Evolutionary conservation across 2,113 vertebrate genomes (phyloP).

Genomic region (Nerophis lumbriciformis): DNA sequence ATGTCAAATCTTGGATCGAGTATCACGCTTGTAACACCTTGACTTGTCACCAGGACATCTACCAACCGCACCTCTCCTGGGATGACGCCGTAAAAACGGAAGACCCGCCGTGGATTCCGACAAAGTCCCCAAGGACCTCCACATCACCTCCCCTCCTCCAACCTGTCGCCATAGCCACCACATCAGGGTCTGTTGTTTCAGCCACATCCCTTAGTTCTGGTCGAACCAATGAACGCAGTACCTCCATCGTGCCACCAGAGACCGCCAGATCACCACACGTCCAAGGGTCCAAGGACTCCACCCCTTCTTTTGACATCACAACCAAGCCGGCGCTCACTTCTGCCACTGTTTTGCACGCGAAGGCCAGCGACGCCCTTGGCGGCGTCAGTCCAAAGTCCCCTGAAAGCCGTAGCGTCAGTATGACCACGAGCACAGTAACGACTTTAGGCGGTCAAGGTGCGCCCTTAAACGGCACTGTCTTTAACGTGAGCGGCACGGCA

Average conservation of each 20-base stretch:
- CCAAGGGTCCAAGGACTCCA: conserved; percentile 12
- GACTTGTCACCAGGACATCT: conserved; percentile 27
- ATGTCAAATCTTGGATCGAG: too few relatives aligned
- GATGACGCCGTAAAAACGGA: conserved; percentile 33
- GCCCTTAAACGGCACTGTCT: conserved; percentile 1
- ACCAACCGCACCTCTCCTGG: conserved; percentile 38
- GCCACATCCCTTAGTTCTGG: neutral
- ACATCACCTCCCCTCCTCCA: conserved; percentile 19
- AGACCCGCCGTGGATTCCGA: conserved; percentile 23
- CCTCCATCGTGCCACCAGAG: conserved; percentile 20
- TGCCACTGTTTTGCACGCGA: conserved; percentile 3
- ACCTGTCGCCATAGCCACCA: conserved; percentile 33
- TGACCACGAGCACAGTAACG: neutral
- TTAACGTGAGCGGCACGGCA: conserved; percentile 40
- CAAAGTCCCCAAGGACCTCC: conserved; percentile 10
- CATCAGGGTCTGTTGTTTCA: neutral
- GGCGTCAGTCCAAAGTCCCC: conserved; percentile 3
- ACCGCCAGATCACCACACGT: conserved; percentile 6
- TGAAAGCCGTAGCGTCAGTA: neutral
- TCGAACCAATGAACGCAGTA: conserved; percentile 1
- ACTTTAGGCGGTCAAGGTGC: conserved; percentile 5
- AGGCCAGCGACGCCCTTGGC: conserved; percentile 1
- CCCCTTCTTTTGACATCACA: conserved; percentile 12
- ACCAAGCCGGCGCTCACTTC: conserved; percentile 1
- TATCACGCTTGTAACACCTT: neutral